Conservation (phyloP, 2,797 vertebrate genomes). For the Pempheris klunzingeri region DNA sequence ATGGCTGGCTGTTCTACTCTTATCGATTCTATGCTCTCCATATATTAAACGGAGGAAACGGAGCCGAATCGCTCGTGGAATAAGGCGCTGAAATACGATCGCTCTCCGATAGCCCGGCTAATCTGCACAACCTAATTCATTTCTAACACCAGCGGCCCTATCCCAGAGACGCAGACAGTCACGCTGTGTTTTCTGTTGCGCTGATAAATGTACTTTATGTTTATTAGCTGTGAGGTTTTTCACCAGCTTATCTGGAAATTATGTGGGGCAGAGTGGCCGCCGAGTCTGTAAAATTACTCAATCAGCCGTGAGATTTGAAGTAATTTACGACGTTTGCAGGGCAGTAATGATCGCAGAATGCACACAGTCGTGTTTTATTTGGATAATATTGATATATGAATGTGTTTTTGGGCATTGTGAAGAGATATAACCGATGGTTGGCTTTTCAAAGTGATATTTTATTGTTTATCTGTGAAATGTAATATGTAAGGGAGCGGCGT, state of each 20-base stretch:
- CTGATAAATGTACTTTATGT: conserved; percentile 78
- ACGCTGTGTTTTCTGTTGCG: conserved; percentile 65
- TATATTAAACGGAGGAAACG: conserved; percentile 76
- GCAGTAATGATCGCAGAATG: conserved; percentile 58
- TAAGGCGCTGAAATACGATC: conserved; percentile 74
- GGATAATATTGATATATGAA: conserved; percentile 60
- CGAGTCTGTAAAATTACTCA: conserved; percentile 69
- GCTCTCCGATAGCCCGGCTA: conserved; percentile 68
- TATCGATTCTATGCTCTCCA: conserved; percentile 79
- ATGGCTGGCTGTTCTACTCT: conserved; percentile 74
- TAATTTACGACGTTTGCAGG: conserved; percentile 65
- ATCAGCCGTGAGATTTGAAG: conserved; percentile 72
- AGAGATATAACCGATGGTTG: conserved; percentile 31
- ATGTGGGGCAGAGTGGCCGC: conserved; percentile 58
- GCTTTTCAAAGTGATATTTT: conserved; percentile 42
- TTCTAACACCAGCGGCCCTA: conserved; percentile 42
- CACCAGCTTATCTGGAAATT: conserved; percentile 72
- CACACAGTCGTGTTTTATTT: conserved; percentile 62
- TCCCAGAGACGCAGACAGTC: conserved; percentile 62
- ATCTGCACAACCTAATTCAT: conserved; percentile 76
- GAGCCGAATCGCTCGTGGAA: conserved; percentile 55
- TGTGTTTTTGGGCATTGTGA: conserved; percentile 33
- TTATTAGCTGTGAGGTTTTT: conserved; percentile 76
- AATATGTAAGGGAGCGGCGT: conserved; percentile 26
- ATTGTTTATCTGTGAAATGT: conserved; percentile 62